phyloP scores from a whole-genome alignment of 1,140 invertebrate genomes.

The Rhysida immarginata region DNA sequence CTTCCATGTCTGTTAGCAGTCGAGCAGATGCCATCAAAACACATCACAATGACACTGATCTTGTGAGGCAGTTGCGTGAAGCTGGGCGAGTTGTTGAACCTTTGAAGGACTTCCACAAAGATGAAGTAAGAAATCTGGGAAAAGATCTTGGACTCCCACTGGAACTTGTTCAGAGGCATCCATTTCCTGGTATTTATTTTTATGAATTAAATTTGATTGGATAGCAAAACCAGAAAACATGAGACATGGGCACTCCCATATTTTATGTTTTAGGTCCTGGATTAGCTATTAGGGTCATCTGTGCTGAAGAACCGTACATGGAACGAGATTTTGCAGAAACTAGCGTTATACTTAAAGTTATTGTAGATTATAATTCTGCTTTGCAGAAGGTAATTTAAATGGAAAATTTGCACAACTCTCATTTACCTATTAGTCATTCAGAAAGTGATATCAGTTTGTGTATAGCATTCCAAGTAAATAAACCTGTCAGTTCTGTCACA shows the following conservation, averaged over 20 bases:
- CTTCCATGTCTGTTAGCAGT: constrained; percentile 67
- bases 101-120: constrained; percentile 98
- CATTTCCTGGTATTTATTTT: constrained; percentile 71
- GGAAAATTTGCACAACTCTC: background rate
- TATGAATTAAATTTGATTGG: background rate
- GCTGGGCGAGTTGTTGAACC: constrained; percentile 88
- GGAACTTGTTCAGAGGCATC: constrained; percentile 81
- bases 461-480: no score
- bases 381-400: constrained; percentile 49
- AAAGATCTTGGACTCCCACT: constrained; percentile 73
- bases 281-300: constrained; percentile 85
- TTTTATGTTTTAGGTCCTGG: constrained; percentile 40
- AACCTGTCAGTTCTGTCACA: no score
- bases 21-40: constrained; percentile 96
- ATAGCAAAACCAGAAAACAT: no score
- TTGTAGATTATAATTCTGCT: constrained; percentile 83
- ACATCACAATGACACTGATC: constrained; percentile 97
- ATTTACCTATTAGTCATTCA: constrained; percentile 1
- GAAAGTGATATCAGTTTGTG: constrained; percentile 2
- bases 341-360: constrained; percentile 73
- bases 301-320: constrained; percentile 89
- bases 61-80: constrained; percentile 73
- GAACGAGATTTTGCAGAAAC: constrained; percentile 92
- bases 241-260: no score
- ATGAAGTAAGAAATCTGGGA: constrained; percentile 73